Percentiles rank a stretch among this genome's conserved stretches.
phyloP scores from a whole-genome alignment of 2,888 invertebrate species.

The Hirtodrosophila duncani region DNA sequence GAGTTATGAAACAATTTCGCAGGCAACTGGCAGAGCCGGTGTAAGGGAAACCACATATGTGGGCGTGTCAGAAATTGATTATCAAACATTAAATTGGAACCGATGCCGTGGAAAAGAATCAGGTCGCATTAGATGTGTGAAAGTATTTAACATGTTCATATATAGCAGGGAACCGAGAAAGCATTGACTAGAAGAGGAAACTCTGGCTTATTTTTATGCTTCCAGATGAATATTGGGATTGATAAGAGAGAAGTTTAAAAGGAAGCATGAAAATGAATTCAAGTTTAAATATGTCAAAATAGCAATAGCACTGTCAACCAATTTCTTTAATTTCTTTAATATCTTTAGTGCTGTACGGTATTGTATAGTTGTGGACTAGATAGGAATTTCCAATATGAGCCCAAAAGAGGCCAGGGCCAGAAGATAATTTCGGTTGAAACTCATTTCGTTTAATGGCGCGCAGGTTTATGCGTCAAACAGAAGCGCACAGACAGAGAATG shows the following conservation, averaged over 20 bases:
- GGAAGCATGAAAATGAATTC: no score
- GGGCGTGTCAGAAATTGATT: slow-evolving; percentile 44
- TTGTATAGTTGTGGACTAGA: background rate
- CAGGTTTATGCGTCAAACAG: slow-evolving; percentile 66
- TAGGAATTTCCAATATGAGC: background rate
- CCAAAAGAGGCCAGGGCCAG: slow-evolving; percentile 17
- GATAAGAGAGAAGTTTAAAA: no score
- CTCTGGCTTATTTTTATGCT: no score
- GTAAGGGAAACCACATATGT: background rate
- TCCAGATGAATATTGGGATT: no score
- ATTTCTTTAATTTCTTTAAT: background rate
- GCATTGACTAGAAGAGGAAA: no score
- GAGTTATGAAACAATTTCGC: slow-evolving; percentile 67
- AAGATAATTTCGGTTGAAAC: slow-evolving; percentile 68
- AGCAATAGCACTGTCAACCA: no score
- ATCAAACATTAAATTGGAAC: slow-evolving; percentile 61
- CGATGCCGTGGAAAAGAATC: slow-evolving; percentile 22
- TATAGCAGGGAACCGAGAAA: no score
- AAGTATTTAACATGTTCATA: no score
- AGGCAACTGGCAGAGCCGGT: background rate
- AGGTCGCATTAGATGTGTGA: no score
- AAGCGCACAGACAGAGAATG: slow-evolving; percentile 30
- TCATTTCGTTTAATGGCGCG: slow-evolving; percentile 69
- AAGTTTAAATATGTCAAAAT: no score
- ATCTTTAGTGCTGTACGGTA: slow-evolving; percentile 8